A percentile compares a stretch with the other conserved stretches of the same genome.
phyloP scores from a whole-genome alignment of 2,113 vertebrate genomes.

The Odobenus rosmarus region DNA sequence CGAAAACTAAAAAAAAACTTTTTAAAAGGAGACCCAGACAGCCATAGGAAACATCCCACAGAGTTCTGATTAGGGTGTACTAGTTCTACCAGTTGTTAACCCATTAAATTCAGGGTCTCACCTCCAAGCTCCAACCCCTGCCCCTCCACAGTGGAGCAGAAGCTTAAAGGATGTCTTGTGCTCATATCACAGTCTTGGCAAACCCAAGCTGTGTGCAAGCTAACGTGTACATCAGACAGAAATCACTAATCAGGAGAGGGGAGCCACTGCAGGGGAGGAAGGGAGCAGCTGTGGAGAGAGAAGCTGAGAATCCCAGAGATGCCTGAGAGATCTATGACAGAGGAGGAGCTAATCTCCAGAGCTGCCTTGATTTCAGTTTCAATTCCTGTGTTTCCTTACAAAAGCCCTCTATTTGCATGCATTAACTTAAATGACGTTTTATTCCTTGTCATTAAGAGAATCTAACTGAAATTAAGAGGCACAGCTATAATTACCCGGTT shows the following conservation, averaged over 20 bases:
- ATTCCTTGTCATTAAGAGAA: conserved; percentile 39
- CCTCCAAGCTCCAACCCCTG: neutral
- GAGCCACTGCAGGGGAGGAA: neutral
- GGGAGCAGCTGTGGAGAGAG: neutral
- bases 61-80: neutral
- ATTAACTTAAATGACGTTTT: neutral
- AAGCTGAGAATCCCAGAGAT: neutral
- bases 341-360: neutral
- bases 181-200: neutral
- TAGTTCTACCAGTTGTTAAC: neutral
- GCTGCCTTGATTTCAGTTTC: neutral
- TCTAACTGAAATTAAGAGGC: neutral
- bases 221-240: neutral
- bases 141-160: neutral
- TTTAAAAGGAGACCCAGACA: neutral
- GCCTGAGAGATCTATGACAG: neutral
- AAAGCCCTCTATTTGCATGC: neutral
- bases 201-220: neutral
- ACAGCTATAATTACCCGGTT: conserved; percentile 81
- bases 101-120: neutral
- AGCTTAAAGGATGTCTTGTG: neutral
- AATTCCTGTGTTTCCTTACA: neutral
- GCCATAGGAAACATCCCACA: neutral
- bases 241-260: neutral
- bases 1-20: neutral